phyloP scores from a whole-genome alignment of 2,113 vertebrate genomes.

The Solenodon paradoxus region DNA sequence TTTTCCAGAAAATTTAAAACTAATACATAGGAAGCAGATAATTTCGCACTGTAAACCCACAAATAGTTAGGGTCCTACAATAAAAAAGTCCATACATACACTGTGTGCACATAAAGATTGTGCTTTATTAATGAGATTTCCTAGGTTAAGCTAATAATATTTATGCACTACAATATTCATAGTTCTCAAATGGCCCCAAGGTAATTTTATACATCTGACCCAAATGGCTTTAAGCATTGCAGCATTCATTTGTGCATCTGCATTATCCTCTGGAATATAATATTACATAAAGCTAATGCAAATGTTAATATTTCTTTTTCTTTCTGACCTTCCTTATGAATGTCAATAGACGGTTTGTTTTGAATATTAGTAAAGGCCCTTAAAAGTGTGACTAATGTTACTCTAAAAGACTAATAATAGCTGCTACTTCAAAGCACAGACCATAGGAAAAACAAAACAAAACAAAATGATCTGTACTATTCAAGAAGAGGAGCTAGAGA shows the following conservation, averaged over 20 bases:
- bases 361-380: background rate
- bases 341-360: conserved; percentile 33
- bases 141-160: conserved; percentile 74
- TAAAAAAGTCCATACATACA: background rate
- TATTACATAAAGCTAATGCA: conserved; percentile 15
- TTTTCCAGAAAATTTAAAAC: background rate
- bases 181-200: conserved; percentile 70
- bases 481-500: background rate
- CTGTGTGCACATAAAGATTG: background rate
- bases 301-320: background rate
- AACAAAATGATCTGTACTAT: background rate
- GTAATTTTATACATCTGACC: conserved; percentile 73
- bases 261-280: conserved; percentile 28
- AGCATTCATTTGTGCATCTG: conserved; percentile 28
- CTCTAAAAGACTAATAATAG: background rate
- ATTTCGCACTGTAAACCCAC: background rate
- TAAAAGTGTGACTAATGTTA: background rate
- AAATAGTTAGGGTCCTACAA: background rate
- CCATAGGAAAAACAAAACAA: background rate
- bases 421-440: background rate
- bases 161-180: conserved; percentile 63
- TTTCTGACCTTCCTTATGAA: background rate
- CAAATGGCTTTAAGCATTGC: conserved; percentile 2
- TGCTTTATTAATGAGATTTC: conserved; percentile 72
- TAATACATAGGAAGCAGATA: background rate